Evolutionary conservation across 1,140 invertebrate species (phyloP).

Genomic region (Tenebrio molitor): DNA sequence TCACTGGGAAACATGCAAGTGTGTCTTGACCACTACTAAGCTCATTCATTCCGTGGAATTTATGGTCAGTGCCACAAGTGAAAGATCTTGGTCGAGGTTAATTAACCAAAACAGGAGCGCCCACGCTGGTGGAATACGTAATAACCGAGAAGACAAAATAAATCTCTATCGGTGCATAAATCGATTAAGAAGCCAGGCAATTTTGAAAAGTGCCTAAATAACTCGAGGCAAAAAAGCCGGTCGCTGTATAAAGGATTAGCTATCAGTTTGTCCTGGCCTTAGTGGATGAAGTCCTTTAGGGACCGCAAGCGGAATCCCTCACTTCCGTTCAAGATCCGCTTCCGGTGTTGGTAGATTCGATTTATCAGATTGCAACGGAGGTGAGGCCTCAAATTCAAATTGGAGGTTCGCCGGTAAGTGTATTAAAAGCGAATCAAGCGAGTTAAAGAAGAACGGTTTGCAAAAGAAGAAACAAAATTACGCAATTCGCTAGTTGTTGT

Average conservation of each 20-base stretch:
- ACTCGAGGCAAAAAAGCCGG: conserved; percentile 3
- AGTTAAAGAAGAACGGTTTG: neutral
- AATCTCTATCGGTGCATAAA: neutral
- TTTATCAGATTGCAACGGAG: conserved; percentile 27
- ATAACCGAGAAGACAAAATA: neutral
- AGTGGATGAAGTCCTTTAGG: conserved; percentile 38
- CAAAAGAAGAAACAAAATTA: conserved; percentile 2
- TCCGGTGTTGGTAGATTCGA: conserved; percentile 28
- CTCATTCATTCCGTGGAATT: neutral
- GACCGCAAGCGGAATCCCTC: conserved; percentile 32
- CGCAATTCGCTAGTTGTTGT: neutral
- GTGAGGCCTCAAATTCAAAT: conserved; percentile 18
- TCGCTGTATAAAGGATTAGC: conserved; percentile 26
- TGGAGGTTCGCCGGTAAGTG: neutral
- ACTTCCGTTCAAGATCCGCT: conserved; percentile 33
- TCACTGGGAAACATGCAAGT: conserved; percentile 8
- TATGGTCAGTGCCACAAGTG: neutral
- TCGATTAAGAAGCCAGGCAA: conserved; percentile 15
- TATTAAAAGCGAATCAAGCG: conserved; percentile 14
- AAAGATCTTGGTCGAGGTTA: neutral
- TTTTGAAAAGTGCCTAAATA: conserved; percentile 37
- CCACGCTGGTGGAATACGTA: no score
- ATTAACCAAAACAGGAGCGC: neutral
- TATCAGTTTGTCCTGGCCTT: conserved; percentile 22
- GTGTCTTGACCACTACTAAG: neutral